Percentiles rank a stretch among this genome's conserved stretches.
phyloP scores from a whole-genome alignment of 2,888 invertebrate species.

The Nephrotoma flavescens region DNA sequence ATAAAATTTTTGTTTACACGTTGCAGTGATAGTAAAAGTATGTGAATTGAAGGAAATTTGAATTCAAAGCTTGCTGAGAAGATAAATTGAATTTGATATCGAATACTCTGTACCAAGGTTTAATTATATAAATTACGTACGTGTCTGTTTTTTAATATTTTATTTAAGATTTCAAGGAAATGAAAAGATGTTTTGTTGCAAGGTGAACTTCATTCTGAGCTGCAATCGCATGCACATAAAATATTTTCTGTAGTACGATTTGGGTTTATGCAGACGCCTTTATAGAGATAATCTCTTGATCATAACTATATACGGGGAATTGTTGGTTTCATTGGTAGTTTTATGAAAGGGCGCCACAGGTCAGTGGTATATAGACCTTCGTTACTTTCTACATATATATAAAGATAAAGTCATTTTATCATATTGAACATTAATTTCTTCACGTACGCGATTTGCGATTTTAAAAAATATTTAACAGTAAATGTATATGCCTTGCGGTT shows the following conservation, averaged over 20 bases:
- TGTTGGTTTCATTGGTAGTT: background rate
- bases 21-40: too few relatives aligned
- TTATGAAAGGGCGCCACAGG: background rate
- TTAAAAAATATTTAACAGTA: background rate
- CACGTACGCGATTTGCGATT: background rate
- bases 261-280: background rate
- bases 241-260: background rate
- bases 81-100: background rate
- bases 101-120: background rate
- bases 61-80: background rate
- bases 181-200: background rate
- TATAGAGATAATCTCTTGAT: background rate
- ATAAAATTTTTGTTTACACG: background rate
- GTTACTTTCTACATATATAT: background rate
- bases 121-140: background rate
- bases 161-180: background rate
- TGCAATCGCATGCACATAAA: background rate
- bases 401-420: background rate
- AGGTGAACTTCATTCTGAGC: background rate
- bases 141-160: background rate
- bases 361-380: background rate
- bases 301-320: background rate
- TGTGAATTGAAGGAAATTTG: background rate
- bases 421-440: background rate
- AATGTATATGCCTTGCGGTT: background rate